These are phyloP conservation scores for Thamnophis elegans DNA, from an alignment of 2,797 vertebrate genomes.

Conservation along the genomic window DNA sequence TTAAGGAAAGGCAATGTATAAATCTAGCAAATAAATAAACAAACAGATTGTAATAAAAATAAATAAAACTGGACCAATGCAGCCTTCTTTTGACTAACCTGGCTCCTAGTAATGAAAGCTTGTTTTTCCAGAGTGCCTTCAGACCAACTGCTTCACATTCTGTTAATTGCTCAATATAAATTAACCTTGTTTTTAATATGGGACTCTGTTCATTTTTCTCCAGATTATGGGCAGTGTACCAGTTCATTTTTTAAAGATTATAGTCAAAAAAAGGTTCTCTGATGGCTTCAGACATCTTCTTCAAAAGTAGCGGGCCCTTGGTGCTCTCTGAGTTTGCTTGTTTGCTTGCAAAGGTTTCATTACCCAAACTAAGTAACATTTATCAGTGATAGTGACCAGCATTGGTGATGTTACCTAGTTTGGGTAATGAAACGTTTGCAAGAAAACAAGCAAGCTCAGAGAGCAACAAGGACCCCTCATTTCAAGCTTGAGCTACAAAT, in stretches of 20 bases:
- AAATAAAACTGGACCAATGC: background rate
- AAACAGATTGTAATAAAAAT: background rate
- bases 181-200: background rate
- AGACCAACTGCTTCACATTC: background rate
- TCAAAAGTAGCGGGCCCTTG: background rate
- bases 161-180: background rate
- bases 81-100: background rate
- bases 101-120: background rate
- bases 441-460: no score
- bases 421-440: no score
- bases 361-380: no score
- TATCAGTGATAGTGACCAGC: no score
- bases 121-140: background rate
- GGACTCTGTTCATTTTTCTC: background rate
- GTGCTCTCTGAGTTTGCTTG: no score
- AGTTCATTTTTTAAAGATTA: background rate
- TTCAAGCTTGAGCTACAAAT: no score
- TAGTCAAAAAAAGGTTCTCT: background rate
- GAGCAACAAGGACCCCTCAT: no score
- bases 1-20: background rate
- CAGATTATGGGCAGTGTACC: background rate
- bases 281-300: background rate
- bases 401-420: no score
- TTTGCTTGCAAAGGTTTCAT: no score
- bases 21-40: background rate